Conservation (phyloP, 2,888 invertebrate genomes). For the Subacronicta megacephala region DNA sequence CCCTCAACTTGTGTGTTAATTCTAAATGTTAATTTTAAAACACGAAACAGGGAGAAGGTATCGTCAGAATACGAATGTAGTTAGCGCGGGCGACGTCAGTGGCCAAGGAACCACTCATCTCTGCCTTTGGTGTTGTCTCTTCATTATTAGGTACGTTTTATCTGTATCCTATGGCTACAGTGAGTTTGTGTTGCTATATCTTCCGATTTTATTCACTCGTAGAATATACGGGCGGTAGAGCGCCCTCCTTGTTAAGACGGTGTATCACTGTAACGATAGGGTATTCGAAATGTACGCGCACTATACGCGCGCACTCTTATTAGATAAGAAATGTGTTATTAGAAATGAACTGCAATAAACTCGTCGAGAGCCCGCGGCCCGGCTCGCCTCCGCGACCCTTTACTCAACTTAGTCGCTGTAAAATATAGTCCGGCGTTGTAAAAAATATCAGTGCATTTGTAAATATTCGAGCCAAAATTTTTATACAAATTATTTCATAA, state of each 20-base stretch:
- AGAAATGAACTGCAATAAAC: slow-evolving; percentile 82
- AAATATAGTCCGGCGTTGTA: slow-evolving; percentile 86
- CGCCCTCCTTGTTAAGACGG: slow-evolving; percentile 45
- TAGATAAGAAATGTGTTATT: slow-evolving; percentile 88
- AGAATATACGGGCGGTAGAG: slow-evolving; percentile 49
- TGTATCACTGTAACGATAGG: slow-evolving; percentile 85
- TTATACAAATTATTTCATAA: slow-evolving; percentile 87
- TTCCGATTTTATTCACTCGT: slow-evolving; percentile 71
- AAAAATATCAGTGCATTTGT: slow-evolving; percentile 83
- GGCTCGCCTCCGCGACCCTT: slow-evolving; percentile 65
- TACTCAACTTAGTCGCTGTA: slow-evolving; percentile 81
- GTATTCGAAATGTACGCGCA: slow-evolving; percentile 73
- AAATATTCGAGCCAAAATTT: slow-evolving; percentile 88
- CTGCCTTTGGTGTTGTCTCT: slow-evolving; percentile 88
- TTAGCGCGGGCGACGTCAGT: slow-evolving; percentile 75
- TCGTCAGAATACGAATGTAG: slow-evolving; percentile 70
- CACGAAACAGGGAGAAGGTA: slow-evolving; percentile 79
- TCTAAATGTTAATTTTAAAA: slow-evolving; percentile 84
- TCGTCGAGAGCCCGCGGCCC: slow-evolving; percentile 54
- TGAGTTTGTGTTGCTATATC: slow-evolving; percentile 81
- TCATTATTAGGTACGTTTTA: slow-evolving; percentile 75
- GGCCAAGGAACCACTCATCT: slow-evolving; percentile 75
- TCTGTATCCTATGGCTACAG: slow-evolving; percentile 87
- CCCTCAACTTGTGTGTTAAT: slow-evolving; percentile 87
- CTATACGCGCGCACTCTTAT: slow-evolving; percentile 81